Base-by-base conservation (phyloP, 2,113 vertebrate genomes). In the Microtus pennsylvanicus region DNA sequence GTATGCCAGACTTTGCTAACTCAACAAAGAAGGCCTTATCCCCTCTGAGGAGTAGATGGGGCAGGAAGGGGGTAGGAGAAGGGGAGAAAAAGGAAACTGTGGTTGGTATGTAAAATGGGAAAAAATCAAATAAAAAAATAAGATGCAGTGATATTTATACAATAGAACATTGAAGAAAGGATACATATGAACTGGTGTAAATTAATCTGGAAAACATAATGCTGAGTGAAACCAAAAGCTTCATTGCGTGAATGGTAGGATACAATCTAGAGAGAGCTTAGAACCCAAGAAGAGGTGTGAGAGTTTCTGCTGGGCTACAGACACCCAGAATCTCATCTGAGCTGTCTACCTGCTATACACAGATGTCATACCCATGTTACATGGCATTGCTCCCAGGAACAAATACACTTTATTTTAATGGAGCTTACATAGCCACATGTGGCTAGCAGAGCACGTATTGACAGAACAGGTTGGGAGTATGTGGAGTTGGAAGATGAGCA, bases 131-230 rank as follows among this genome's bases (percentile, higher is more conserved):
- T 21, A 58, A 58, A 58, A 55, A 58, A 69, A 85, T 70, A 72
- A 38, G 35, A 55, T 38, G 16, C 3, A 69, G 5, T 89, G 22
- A 42, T 52, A 52, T 42, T 86, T 78, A 63, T 30, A 55, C 33
- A 91, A n/a, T 26, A 10, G 72, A 86, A 87, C 42, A 5, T 22
- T 91, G 10, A 88, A 47, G 47, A 22, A 69, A 83, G 2, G 22
- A 55, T 88, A 28, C 38, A 35, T 28, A 63, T 50, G 6, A 45
- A 76, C 45, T 33, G 69, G 8, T 82, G 13, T 21, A 90, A 63
- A 87, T 52, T 93, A 93, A 87, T 72, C 21, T 93, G 80, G 72
- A 81, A 94, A 88, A 77, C 80, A 91, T 35, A 88, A 52, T 42
- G 17, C n/a, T 88, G 10, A 83, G 16, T 72, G 24, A 58, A 83